phyloP scores from a whole-genome alignment of 92 coral and sea anemone species.

The Scolanthus callimorphus region DNA sequence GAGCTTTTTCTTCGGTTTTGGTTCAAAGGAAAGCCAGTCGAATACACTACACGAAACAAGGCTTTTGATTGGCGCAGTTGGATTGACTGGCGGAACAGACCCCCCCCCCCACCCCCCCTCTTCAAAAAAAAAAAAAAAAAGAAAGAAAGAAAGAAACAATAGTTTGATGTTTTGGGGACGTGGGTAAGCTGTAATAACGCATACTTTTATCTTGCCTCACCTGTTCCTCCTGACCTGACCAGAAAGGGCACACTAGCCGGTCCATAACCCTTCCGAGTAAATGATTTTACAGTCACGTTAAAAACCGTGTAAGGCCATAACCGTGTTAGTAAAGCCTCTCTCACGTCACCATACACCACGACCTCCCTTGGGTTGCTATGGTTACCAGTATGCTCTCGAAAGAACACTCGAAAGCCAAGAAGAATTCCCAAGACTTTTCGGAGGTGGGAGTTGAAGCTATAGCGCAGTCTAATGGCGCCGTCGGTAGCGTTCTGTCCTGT shows the following conservation, averaged over 20 bases:
- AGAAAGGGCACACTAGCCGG: constrained; percentile 16
- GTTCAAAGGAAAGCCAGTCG: no score
- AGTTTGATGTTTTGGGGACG: no score
- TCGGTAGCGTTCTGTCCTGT: constrained; percentile 31
- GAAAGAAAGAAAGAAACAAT: no score
- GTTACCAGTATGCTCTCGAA: constrained; percentile 17
- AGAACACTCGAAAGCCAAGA: constrained; percentile 44
- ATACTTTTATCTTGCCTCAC: no score
- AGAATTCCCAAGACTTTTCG: constrained; percentile 61
- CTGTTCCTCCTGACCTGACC: no score
- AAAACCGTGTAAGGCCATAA: constrained; percentile 47
- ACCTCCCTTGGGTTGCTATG: constrained; percentile 11
- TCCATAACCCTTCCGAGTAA: constrained; percentile 55
- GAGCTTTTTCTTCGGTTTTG: no score
- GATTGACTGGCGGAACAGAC: no score
- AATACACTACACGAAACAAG: no score
- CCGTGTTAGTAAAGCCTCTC: background rate
- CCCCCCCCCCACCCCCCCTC: no score
- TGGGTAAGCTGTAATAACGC: no score
- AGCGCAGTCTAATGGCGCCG: constrained; percentile 12
- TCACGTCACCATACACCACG: constrained; percentile 3
- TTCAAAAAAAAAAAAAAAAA: no score
- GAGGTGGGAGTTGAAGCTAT: constrained; percentile 41
- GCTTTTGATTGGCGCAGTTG: no score
- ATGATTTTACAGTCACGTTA: constrained; percentile 48